Base-by-base conservation (phyloP, 2,113 vertebrate species). In the Callospermophilus lateralis region DNA sequence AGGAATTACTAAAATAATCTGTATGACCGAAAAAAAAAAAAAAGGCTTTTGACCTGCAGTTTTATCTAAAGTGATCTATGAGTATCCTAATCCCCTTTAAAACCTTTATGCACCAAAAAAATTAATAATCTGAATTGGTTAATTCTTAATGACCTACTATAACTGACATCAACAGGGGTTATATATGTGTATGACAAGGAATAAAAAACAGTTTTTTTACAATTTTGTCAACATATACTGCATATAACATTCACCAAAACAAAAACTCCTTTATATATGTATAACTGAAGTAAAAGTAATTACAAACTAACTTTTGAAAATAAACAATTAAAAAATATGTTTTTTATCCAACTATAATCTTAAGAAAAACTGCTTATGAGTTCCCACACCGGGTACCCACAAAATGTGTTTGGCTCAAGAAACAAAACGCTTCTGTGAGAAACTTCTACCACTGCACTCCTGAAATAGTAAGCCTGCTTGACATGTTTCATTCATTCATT, bases 271-370 rank as follows among this genome's bases (percentile, higher is more conserved):
- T 10, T 65, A 48, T 30, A 83, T 28, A 83, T 51, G 48, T 39
- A 80, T 93, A 53, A 53, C 58, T 45, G 77, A 77, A 97, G 97
- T 81, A 86, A 97, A 80, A 8, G 72, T 77, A 94, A 86, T 53
- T 92, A 2, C 1, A 81, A 42, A 34, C 68, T 68, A 93, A n/a
- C 92, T 97, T 95, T 90, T 77, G 95, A 90, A 98, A 96, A 95
- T 0, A 92, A 84, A 39, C 39, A 37, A 77, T 77, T 97, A 94
- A 0, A 95, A 93, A 93, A 70, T 30, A 68, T 20, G 17, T 70
- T 89, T 93, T 93, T 86, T 39, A 30, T 84, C 61, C 83, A 96
- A 58, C 26, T 85, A n/a, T 78, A 96, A 28, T 81, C 81, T 45
- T 95, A 12, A 96, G 58, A 80, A 92, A 89, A 39, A 83, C 77